These are phyloP conservation scores for Antennarius striatus DNA, from an alignment of 2,113 vertebrate species.

Conservation along the genomic window DNA sequence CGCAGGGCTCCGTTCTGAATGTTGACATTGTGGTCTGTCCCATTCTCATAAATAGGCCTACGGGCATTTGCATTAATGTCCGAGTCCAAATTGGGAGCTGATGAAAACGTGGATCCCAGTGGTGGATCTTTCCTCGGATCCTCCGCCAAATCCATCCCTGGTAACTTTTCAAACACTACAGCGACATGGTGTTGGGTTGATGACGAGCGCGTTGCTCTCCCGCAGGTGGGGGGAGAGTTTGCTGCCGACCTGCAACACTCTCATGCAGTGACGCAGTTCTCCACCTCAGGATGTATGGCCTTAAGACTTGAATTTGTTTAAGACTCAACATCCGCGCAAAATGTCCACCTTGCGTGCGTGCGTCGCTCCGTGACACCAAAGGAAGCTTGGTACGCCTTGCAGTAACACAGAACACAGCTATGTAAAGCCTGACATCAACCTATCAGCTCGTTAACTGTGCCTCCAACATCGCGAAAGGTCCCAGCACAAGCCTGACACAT, in stretches of 20 bases:
- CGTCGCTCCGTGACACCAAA: constrained; percentile 24
- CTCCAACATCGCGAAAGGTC: constrained; percentile 37
- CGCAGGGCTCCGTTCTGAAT: constrained; percentile 73
- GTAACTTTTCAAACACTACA: constrained; percentile 61
- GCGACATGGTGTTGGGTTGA: constrained; percentile 52
- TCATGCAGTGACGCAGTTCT: constrained; percentile 79
- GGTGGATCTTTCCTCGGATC: constrained; percentile 73
- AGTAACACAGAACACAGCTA: constrained; percentile 41
- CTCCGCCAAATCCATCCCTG: constrained; percentile 81
- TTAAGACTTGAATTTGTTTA: constrained; percentile 31
- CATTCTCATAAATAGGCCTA: constrained; percentile 74
- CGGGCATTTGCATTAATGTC: constrained; percentile 72
- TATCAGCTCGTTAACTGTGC: constrained; percentile 32
- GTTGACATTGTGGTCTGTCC: constrained; percentile 72
- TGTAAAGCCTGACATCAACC: constrained; percentile 50
- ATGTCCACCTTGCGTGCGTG: constrained; percentile 25
- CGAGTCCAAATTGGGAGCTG: constrained; percentile 74
- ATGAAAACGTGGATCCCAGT: constrained; percentile 71
- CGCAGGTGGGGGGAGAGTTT: constrained; percentile 44
- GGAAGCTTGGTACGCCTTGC: constrained; percentile 50
- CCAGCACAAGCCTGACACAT: neutral
- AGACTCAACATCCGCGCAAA: constrained; percentile 38
- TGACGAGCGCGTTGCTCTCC: constrained; percentile 74
- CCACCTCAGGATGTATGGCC: constrained; percentile 59
- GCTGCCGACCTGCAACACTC: constrained; percentile 74